Evolutionary conservation across 2,888 invertebrate genomes (phyloP).

Genomic region (Callinectes sapidus): DNA sequence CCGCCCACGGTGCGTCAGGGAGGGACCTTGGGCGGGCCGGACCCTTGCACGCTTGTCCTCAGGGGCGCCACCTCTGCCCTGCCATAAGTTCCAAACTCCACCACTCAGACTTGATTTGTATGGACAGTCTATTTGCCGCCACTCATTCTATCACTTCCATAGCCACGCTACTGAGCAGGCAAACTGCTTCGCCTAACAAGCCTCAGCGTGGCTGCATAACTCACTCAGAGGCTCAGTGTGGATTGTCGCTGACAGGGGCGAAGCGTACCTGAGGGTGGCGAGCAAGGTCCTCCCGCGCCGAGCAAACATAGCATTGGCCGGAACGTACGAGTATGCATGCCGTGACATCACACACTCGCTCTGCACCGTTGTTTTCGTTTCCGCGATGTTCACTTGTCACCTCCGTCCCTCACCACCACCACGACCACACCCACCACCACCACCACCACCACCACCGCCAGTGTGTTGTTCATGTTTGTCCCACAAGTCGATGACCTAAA

Average conservation of each 20-base stretch:
- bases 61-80: background rate
- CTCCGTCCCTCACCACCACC: conserved; percentile 51
- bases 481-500: conserved; percentile 22
- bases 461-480: conserved; percentile 17
- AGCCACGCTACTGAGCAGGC: background rate
- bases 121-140: background rate
- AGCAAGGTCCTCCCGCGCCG: conserved; percentile 14
- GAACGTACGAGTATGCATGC: conserved; percentile 59
- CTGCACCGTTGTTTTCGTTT: conserved; percentile 63
- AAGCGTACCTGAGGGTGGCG: background rate
- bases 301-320: conserved; percentile 21
- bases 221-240: background rate
- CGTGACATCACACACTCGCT: conserved; percentile 58
- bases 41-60: background rate
- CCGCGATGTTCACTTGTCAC: conserved; percentile 47
- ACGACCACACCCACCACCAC: background rate
- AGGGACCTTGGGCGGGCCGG: conserved; percentile 20
- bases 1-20: conserved; percentile 37
- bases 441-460: conserved; percentile 15
- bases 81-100: background rate
- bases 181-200: background rate
- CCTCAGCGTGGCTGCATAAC: background rate
- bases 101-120: background rate
- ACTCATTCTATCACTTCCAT: background rate
- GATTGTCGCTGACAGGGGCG: background rate